Evolutionary conservation across 2,888 invertebrate genomes (phyloP).

Genomic region (Druceiella hillmani): DNA sequence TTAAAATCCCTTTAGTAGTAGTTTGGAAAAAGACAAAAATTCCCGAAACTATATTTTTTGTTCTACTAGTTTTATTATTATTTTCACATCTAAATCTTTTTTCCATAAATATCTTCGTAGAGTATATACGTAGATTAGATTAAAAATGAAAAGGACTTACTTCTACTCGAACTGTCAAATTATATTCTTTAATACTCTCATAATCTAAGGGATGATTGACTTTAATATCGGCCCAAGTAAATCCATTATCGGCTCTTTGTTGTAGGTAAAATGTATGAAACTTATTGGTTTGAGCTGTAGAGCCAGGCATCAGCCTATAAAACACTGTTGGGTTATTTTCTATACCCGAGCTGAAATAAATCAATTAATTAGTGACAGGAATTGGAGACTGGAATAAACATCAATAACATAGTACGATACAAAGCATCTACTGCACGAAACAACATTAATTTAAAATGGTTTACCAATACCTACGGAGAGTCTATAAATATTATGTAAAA

Average conservation of each 20-base stretch:
- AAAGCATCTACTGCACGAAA: slow-evolving; percentile 18
- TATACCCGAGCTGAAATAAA: slow-evolving; percentile 89
- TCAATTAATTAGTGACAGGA: not conserved
- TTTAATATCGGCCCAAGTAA: slow-evolving; percentile 94
- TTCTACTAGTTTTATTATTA: too few species aligned
- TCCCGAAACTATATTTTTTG: too few species aligned
- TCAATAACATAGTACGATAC: slow-evolving; percentile 17
- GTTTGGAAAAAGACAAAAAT: too few species aligned
- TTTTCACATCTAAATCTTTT: too few species aligned
- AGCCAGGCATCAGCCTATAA: slow-evolving; percentile 92
- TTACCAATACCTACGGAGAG: slow-evolving; percentile 7
- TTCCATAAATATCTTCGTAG: too few species aligned
- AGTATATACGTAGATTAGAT: too few species aligned
- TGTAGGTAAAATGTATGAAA: slow-evolving; percentile 93
- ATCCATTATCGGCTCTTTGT: slow-evolving; percentile 87
- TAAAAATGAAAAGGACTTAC: too few species aligned
- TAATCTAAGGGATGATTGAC: slow-evolving; percentile 94
- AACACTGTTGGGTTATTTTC: slow-evolving; percentile 94
- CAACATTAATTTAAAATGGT: slow-evolving; percentile 20
- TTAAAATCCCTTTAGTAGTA: too few species aligned
- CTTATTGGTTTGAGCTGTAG: slow-evolving; percentile 94
- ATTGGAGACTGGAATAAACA: slow-evolving; percentile 6
- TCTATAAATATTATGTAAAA: slow-evolving; percentile 4
- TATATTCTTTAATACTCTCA: slow-evolving; percentile 92
- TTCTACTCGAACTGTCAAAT: slow-evolving; percentile 93